Percentiles rank a stretch among this genome's conserved stretches.
Conservation (phyloP, 2,888 invertebrate genomes). For the Troides helena region DNA sequence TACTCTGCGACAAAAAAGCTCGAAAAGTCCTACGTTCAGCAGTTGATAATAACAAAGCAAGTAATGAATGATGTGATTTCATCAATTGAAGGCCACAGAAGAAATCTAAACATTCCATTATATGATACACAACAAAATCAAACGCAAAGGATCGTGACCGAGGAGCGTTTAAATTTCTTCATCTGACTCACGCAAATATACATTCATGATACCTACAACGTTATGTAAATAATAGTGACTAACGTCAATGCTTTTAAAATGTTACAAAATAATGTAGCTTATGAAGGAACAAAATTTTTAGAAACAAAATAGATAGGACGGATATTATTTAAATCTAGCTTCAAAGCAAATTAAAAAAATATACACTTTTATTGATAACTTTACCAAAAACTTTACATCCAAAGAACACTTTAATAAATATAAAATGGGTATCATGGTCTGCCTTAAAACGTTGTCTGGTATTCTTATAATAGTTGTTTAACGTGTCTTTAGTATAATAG, state of each 20-base stretch:
- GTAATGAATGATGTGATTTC: no score
- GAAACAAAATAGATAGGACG: not conserved
- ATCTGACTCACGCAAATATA: slow-evolving; percentile 17
- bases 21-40: no score
- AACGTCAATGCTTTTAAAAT: slow-evolving; percentile 10
- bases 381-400: not conserved
- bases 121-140: not conserved
- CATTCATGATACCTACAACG: slow-evolving; percentile 3
- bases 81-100: no score
- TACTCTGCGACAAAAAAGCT: no score
- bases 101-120: no score
- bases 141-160: slow-evolving; percentile 21
- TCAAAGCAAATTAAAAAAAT: not conserved
- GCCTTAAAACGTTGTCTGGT: no score
- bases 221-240: slow-evolving; percentile 27
- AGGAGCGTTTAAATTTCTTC: slow-evolving; percentile 25
- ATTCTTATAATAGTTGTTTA: no score
- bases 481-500: not conserved
- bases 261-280: slow-evolving; percentile 14
- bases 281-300: not conserved
- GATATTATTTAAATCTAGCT: not conserved
- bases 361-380: not conserved
- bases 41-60: no score
- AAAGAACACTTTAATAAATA: not conserved
- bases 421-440: no score